Evolutionary conservation across 2,797 vertebrate genomes (phyloP).

Genomic region (Melanotaenia pygmaea): DNA sequence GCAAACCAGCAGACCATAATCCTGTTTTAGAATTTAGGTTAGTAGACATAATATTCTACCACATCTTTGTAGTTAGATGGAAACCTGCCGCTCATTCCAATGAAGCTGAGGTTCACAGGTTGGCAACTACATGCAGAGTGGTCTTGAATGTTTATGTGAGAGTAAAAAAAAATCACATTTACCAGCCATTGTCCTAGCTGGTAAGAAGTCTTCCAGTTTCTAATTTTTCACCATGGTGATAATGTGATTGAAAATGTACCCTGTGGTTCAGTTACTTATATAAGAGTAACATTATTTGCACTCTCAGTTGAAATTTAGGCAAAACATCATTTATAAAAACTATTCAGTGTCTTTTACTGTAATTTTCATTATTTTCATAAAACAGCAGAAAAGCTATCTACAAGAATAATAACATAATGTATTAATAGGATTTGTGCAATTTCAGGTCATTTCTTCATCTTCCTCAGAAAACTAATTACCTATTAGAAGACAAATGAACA

Average conservation of each 20-base stretch:
- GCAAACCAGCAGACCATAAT: conserved; percentile 3
- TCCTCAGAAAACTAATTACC: background rate
- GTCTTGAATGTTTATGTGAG: conserved; percentile 25
- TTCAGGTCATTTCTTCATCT: background rate
- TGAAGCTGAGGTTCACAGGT: conserved; percentile 34
- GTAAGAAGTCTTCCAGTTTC: conserved; percentile 32
- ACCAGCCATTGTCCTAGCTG: conserved; percentile 39
- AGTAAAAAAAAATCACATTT: conserved; percentile 44
- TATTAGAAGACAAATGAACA: background rate
- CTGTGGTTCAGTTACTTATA: conserved; percentile 15
- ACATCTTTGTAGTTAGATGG: conserved; percentile 9
- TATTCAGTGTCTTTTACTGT: background rate
- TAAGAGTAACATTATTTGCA: conserved; percentile 7
- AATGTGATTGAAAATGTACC: conserved; percentile 48
- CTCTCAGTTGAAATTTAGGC: background rate
- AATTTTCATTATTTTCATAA: background rate
- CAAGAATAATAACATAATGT: background rate
- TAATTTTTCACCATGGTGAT: conserved; percentile 59
- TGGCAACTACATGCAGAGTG: conserved; percentile 38
- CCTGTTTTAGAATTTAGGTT: background rate
- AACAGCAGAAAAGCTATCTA: background rate
- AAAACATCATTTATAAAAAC: background rate
- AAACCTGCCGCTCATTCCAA: conserved; percentile 33
- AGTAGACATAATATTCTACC: conserved; percentile 1
- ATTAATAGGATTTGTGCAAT: background rate